Evolutionary conservation across 2,888 invertebrate species (phyloP), one percentile per base, ranked within the genome.

Genomic region (Fabriciana adippe): DNA sequence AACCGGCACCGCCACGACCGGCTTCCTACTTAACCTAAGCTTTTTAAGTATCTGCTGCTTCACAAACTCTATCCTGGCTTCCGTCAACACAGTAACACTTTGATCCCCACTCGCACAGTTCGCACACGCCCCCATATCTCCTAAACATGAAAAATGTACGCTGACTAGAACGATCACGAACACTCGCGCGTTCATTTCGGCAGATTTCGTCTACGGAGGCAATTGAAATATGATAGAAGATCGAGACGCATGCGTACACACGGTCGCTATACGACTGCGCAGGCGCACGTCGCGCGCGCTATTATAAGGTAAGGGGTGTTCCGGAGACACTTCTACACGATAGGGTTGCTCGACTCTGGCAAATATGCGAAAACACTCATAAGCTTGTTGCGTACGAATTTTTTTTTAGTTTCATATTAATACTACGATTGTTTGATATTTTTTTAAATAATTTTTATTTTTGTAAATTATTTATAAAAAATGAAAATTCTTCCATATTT

Each of bases 11-110:
- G 94, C 94, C 62, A 95, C 93, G 14, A 93, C 93, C 6, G 97
- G 97, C 78, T 96, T 95, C 84, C 95, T 96, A 67, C 95, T 96
- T 66, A 97, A 85, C 72, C 97, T 87, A 66, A 97, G 81, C 86
- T 97, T 97, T 87, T 95, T 96, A 77, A 97, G 83, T 45, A 97
- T 97, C 89, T 97, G 97, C 82, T 96, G 95, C 85, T 97, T 97
- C 59, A 97, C 96, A 77, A 96, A 96, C 85, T 97, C 96, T 71
- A 97, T 95, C 72, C 97, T 90, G 50, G 96, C 92, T 48, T 94
- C 94, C 0, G 95, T 95, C 64, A 96, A 85, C 75, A 95, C 94
- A 55, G 93, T 92, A 57, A 83, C 85, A 68, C 81, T 84, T 26
- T 89, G 73, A 48, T 95, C 95, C 6, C 87, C 87, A 54, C 83